Evolutionary conservation across 2,797 vertebrate genomes (phyloP).

Genomic region (Morelia viridis): DNA sequence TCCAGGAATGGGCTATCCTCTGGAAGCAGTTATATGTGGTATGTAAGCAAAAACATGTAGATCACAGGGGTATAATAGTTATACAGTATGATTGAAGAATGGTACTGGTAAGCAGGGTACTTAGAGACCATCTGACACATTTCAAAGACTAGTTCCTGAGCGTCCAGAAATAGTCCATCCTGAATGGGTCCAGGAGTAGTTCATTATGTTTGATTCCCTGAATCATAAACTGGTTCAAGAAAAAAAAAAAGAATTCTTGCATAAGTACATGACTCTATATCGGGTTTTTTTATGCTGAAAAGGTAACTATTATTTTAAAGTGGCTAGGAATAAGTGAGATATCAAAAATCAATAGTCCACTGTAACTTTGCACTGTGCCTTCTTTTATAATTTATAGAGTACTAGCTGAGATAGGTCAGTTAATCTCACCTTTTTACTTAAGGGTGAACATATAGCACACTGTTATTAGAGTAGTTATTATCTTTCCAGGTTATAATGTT

Average conservation of each 20-base stretch:
- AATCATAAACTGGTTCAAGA: background rate
- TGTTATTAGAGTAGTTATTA: background rate
- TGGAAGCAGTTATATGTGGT: slow-evolving; percentile 99
- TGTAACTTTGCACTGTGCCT: background rate
- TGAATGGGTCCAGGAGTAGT: background rate
- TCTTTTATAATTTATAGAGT: background rate
- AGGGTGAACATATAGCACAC: background rate
- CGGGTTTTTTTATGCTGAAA: background rate
- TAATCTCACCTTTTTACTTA: background rate
- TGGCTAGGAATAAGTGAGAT: background rate
- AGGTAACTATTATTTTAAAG: background rate
- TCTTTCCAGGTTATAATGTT: background rate
- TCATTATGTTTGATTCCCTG: background rate
- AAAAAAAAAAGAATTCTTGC: background rate
- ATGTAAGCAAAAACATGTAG: slow-evolving; percentile 63
- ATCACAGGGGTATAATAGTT: background rate
- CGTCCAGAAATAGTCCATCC: background rate
- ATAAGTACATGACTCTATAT: background rate
- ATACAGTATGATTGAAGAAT: background rate
- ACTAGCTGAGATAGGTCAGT: background rate
- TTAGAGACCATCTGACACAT: background rate
- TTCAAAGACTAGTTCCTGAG: background rate
- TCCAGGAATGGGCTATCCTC: slow-evolving; percentile 92
- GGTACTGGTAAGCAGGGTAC: background rate
- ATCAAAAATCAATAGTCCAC: background rate